Conservation (phyloP, 1,140 invertebrate genomes). For the Brachionus sp. region DNA sequence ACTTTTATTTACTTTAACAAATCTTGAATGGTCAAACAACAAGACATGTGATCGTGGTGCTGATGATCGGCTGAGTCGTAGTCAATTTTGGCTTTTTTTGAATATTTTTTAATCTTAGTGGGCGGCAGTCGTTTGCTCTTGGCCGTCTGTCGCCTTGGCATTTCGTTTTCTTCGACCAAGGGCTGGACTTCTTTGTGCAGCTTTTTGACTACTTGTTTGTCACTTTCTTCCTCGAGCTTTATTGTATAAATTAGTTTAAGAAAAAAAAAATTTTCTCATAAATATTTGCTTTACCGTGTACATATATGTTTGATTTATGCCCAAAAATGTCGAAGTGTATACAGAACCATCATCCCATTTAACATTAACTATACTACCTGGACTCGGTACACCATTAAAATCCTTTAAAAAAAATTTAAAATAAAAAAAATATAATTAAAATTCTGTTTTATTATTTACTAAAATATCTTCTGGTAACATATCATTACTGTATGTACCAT, state of each 20-base stretch:
- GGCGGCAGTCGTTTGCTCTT: slow-evolving; percentile 15
- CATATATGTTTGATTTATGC: slow-evolving; percentile 29
- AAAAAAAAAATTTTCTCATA: neutral
- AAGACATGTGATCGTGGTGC: neutral
- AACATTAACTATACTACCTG: slow-evolving; percentile 41
- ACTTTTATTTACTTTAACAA: neutral
- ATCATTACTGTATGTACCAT: slow-evolving; percentile 67
- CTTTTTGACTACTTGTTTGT: neutral
- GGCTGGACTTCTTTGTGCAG: neutral
- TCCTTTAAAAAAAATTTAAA: neutral
- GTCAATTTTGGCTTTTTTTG: slow-evolving; percentile 17
- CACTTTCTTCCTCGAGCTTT: neutral
- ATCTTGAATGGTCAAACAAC: neutral
- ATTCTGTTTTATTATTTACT: neutral
- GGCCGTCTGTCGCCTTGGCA: neutral
- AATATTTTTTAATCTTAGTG: neutral
- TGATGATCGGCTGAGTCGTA: neutral
- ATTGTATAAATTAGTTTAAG: slow-evolving; percentile 8
- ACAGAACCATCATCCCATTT: slow-evolving; percentile 46
- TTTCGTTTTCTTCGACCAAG: neutral
- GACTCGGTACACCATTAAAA: neutral
- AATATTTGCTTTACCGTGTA: slow-evolving; percentile 6
- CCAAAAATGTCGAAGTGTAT: slow-evolving; percentile 38
- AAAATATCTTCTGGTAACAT: slow-evolving; percentile 61
- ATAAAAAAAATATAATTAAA: neutral